A percentile compares a stretch with the other conserved stretches of the same genome.
These are phyloP conservation scores for Caenorhabditis uteleia DNA, from an alignment of 2,888 invertebrate genomes.

Conservation along the genomic window DNA sequence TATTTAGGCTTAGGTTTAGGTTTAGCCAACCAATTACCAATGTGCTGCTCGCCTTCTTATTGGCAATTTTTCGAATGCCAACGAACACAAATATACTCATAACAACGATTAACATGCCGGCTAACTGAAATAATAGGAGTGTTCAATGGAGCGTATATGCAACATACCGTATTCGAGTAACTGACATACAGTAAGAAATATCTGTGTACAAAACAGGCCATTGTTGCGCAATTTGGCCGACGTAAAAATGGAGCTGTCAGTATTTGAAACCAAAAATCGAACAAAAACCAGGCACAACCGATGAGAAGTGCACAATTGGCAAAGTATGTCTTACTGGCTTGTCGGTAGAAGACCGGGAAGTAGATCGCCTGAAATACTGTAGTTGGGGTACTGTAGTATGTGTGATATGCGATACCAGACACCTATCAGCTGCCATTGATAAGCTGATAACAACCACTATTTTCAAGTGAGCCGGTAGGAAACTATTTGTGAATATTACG, in stretches of 20 bases:
- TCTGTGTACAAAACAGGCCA: slow-evolving; percentile 19
- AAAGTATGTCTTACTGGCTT: slow-evolving; percentile 14
- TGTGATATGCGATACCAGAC: slow-evolving; percentile 17
- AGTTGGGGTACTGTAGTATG: background rate
- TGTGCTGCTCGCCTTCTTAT: no score
- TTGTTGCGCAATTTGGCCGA: slow-evolving; percentile 27
- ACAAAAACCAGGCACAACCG: slow-evolving; percentile 17
- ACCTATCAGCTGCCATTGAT: slow-evolving; percentile 25
- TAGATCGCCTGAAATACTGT: slow-evolving; percentile 18
- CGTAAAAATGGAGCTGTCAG: slow-evolving; percentile 16
- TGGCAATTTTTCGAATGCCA: slow-evolving; percentile 19
- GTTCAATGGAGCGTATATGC: no score
- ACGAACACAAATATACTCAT: slow-evolving; percentile 20
- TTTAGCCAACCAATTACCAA: no score
- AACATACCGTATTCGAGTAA: slow-evolving; percentile 26
- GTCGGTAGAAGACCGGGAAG: slow-evolving; percentile 26
- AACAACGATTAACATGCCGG: slow-evolving; percentile 15
- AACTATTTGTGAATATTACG: slow-evolving; percentile 22
- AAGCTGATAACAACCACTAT: slow-evolving; percentile 22
- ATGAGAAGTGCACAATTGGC: slow-evolving; percentile 11
- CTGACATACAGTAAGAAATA: slow-evolving; percentile 22
- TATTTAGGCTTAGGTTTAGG: no score
- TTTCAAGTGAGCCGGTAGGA: slow-evolving; percentile 25
- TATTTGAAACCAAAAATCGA: slow-evolving; percentile 20
- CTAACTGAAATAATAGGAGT: slow-evolving; percentile 8